A percentile compares a stretch with the other conserved stretches of the same genome.
Conservation (phyloP, 2,113 vertebrate genomes). For the Copsychus sechellarum region DNA sequence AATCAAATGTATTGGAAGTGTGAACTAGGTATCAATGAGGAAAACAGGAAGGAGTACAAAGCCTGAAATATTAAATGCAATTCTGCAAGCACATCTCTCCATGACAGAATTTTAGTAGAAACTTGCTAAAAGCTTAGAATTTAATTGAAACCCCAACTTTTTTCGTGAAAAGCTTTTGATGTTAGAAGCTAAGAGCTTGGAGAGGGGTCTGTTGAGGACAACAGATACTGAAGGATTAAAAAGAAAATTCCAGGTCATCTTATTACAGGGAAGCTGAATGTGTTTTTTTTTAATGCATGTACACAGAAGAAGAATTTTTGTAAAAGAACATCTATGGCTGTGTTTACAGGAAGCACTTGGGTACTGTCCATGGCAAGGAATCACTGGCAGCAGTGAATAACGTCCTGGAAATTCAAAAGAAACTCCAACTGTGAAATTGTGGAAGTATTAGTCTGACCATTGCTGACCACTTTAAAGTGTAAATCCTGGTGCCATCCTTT, state of each 20-base stretch:
- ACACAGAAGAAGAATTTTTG: background rate
- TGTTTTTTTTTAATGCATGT: background rate
- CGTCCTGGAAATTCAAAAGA: background rate
- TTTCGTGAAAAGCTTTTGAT: background rate
- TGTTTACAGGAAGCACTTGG: background rate
- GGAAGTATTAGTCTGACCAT: background rate
- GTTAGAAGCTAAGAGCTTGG: background rate
- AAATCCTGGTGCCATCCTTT: background rate
- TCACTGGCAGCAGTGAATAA: background rate
- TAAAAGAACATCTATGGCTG: background rate
- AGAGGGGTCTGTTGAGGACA: background rate
- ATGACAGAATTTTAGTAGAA: background rate
- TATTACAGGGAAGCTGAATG: fast-evolving
- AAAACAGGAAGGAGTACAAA: background rate
- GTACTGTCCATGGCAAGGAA: background rate
- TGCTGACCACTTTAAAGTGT: background rate
- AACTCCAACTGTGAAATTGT: background rate
- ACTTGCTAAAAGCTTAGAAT: background rate
- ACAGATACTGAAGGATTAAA: background rate
- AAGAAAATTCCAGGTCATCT: background rate
- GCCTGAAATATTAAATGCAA: background rate
- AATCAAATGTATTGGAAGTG: background rate
- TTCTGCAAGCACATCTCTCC: background rate
- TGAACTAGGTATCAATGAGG: background rate
- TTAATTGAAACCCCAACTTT: background rate